Evolutionary conservation across 2,113 vertebrate genomes (phyloP), one percentile per base, ranked within the genome.

Genomic region (Crocuta crocuta): DNA sequence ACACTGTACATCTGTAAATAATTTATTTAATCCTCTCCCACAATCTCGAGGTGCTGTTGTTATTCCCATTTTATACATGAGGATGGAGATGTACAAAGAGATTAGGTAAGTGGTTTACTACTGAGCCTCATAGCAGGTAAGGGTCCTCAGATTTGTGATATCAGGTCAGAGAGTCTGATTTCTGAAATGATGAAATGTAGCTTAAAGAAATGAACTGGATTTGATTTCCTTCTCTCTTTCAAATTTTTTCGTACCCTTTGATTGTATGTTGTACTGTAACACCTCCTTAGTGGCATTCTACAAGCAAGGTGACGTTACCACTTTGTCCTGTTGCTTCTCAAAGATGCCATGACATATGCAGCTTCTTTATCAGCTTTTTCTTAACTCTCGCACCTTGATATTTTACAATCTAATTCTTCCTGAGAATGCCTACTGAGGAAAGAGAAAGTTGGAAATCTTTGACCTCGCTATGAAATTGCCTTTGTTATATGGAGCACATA

Each of bases 371-470:
- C 23, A 58, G 71, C 65, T 63, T 95, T 95, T 87, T 73, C 66
- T 79, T 85, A 78, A 74, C 24, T 79, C 28, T 93, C 55, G 12
- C 48, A 43, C 5, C 48, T 68, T 89, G 79, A 78, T 50, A 58
- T 86, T 68, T 31, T 85, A 79, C 8, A 10, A 2, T 65, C 24
- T 82, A 89, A 31, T 81, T 91, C 74, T 96, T 96, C 50, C 31
- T 94, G 6, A 73, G 71, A 92, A 91, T 96, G 9, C 43, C 70
- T 63, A 0, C 23, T 92, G 71, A 95, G 10, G 91, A 93, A 96
- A 91, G 65, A 78, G 89, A 74, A 86, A 76, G 24, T 70, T 95
- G 74, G 63, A 80, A 86, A 84, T 83, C 86, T 97, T 94, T 93
- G 83, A 79, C 21, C 19, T 15, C 84, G 66, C 45, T 94, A 10